Evolutionary conservation across 2,888 invertebrate genomes (phyloP).

Genomic region (Globia sparganii): DNA sequence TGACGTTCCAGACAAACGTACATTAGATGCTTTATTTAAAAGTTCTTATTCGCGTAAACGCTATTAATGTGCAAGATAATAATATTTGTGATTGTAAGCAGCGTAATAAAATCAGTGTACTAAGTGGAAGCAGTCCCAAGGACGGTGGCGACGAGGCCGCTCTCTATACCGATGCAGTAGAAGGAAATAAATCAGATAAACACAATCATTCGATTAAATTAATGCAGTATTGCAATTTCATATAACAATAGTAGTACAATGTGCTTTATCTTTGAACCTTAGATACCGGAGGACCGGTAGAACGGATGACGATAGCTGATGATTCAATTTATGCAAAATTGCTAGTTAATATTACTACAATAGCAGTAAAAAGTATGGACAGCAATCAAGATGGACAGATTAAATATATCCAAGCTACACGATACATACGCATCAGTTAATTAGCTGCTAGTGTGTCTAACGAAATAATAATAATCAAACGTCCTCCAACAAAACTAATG

Average conservation of each 20-base stretch:
- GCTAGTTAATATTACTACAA: background rate
- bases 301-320: background rate
- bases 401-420: too few species aligned
- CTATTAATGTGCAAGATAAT: conserved; percentile 39
- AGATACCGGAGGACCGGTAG: background rate
- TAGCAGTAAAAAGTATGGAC: background rate
- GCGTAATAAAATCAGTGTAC: conserved; percentile 44
- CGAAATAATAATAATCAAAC: too few species aligned
- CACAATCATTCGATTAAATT: background rate
- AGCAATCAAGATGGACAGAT: too few species aligned
- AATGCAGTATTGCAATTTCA: background rate
- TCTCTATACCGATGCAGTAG: conserved; percentile 41
- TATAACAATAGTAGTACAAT: background rate
- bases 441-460: too few species aligned
- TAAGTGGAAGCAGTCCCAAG: conserved; percentile 63
- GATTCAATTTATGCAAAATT: background rate
- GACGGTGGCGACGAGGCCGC: conserved; percentile 66
- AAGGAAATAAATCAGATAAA: conserved; percentile 27
- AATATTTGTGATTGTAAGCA: conserved; percentile 50
- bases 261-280: too few species aligned
- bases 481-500: background rate
- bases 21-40: conserved; percentile 47
- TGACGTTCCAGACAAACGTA: conserved; percentile 22
- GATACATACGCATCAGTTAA: too few species aligned
- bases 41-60: conserved; percentile 27